Evolutionary conservation across 2,888 invertebrate genomes (phyloP).

Genomic region (Leptopilina myrica): DNA sequence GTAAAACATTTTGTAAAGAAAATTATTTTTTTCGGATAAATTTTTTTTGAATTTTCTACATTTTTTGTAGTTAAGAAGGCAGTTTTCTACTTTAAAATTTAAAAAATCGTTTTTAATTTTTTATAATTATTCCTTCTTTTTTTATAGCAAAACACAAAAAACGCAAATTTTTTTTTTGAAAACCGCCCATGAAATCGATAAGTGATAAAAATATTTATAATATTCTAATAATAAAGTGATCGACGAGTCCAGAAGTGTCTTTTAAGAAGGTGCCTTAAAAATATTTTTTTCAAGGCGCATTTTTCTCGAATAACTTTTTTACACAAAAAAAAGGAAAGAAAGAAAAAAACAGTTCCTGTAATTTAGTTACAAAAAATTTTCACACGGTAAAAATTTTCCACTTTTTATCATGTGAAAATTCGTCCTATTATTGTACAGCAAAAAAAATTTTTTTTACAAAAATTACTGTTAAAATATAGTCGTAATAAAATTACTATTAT

Average conservation of each 20-base stretch:
- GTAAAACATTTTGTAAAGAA: too few relatives aligned
- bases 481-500: neutral
- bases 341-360: neutral
- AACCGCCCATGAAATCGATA: slow-evolving; percentile 33
- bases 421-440: neutral
- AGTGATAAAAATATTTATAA: slow-evolving; percentile 8
- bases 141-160: neutral
- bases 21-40: too few relatives aligned
- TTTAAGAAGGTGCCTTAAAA: slow-evolving; percentile 22
- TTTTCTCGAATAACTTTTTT: neutral
- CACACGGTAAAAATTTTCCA: neutral
- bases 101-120: too few relatives aligned
- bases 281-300: neutral
- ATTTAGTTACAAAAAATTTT: neutral
- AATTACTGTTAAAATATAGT: neutral
- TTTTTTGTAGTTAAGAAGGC: too few relatives aligned
- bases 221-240: neutral
- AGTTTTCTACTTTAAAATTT: too few relatives aligned
- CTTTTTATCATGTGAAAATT: slow-evolving; percentile 28
- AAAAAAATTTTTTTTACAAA: neutral
- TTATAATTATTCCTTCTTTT: neutral
- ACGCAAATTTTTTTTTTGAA: neutral
- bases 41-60: too few relatives aligned
- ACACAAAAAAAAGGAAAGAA: neutral
- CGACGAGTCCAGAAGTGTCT: neutral